Conservation (phyloP, 2,113 vertebrate species). For the Cromileptes altivelis region DNA sequence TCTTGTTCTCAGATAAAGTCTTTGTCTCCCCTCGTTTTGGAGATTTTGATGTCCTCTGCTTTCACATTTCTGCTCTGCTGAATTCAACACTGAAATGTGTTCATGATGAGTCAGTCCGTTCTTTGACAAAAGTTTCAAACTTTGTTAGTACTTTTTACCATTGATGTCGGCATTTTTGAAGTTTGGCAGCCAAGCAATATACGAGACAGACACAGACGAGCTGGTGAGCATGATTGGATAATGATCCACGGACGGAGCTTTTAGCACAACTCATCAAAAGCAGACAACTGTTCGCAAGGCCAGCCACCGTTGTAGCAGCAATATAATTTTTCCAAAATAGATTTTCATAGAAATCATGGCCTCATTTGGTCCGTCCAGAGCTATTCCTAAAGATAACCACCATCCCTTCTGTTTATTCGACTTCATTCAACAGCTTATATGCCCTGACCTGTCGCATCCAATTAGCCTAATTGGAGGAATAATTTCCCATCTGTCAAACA, state of each 20-base stretch:
- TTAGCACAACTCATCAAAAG: constrained; percentile 64
- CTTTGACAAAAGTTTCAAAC: constrained; percentile 55
- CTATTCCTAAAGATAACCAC: constrained; percentile 47
- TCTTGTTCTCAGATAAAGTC: constrained; percentile 2
- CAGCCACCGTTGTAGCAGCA: constrained; percentile 26
- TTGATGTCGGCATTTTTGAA: constrained; percentile 58
- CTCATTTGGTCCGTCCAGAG: constrained; percentile 45
- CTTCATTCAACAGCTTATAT: constrained; percentile 61
- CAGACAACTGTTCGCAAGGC: constrained; percentile 25
- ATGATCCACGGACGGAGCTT: constrained; percentile 56
- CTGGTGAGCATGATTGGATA: constrained; percentile 67
- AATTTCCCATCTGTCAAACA: constrained; percentile 74
- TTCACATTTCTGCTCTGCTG: background rate
- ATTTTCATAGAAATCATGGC: constrained; percentile 47
- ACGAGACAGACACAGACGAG: constrained; percentile 28
- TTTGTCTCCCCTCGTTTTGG: background rate
- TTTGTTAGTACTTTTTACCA: constrained; percentile 25
- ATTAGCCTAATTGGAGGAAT: constrained; percentile 83
- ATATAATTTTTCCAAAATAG: constrained; percentile 15
- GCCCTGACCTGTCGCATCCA: constrained; percentile 73
- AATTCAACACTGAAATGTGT: constrained; percentile 17
- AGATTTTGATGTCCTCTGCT: constrained; percentile 3
- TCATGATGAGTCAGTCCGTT: constrained; percentile 3
- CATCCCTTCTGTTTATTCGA: constrained; percentile 54
- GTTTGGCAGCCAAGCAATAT: constrained; percentile 31